Conservation (phyloP, 2,797 vertebrate species). For the Phataginus tricuspis region DNA sequence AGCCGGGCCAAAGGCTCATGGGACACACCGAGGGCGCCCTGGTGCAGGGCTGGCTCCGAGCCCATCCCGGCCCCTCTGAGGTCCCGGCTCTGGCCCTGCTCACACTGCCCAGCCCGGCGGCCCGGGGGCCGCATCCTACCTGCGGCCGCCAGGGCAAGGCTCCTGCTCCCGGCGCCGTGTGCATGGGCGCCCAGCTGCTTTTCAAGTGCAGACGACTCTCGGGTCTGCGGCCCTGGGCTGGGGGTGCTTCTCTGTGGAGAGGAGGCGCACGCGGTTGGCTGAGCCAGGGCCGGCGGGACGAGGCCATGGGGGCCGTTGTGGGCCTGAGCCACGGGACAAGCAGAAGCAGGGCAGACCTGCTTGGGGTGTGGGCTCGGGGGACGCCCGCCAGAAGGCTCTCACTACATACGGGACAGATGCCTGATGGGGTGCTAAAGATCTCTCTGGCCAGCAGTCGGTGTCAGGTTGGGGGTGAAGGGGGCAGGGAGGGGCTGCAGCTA, state of each 20-base stretch:
- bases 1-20: background rate
- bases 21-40: too few species aligned
- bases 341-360: background rate
- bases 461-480: background rate
- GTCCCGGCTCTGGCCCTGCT: too few species aligned
- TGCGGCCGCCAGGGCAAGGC: constrained; percentile 85
- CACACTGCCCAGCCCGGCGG: background rate
- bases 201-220: constrained; percentile 88
- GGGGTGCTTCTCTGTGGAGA: constrained; percentile 94
- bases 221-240: constrained; percentile 93
- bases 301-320: background rate
- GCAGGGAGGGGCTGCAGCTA: background rate
- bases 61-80: background rate
- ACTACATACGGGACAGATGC: background rate
- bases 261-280: background rate
- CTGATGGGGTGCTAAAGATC: background rate
- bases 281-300: too few species aligned
- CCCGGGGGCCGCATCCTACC: constrained; percentile 77
- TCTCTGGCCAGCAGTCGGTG: background rate
- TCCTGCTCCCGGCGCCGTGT: constrained; percentile 89
- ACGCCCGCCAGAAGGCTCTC: background rate
- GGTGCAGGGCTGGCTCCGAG: background rate
- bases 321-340: background rate
- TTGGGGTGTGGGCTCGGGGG: too few species aligned
- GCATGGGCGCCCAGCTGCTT: constrained; percentile 88